Conservation (phyloP, 2,113 vertebrate species). For the Micromys minutus region DNA sequence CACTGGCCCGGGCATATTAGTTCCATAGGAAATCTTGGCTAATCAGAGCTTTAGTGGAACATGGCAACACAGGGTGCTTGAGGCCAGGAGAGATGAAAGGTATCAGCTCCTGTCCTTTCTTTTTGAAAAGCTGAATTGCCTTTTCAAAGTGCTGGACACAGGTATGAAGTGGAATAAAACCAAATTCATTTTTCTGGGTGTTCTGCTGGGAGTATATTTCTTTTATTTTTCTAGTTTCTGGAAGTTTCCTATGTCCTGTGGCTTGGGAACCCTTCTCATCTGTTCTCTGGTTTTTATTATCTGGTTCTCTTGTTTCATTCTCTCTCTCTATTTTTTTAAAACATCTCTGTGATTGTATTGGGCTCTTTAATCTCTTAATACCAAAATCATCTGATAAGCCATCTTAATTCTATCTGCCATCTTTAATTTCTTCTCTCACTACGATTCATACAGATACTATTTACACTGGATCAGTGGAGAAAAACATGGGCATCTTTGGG, state of each 20-base stretch:
- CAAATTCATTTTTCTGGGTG: background rate
- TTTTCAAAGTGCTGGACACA: background rate
- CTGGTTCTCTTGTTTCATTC: background rate
- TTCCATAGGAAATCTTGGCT: slow-evolving; percentile 59
- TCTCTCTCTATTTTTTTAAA: background rate
- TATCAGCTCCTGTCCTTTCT: background rate
- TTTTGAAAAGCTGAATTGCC: background rate
- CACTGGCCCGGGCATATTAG: slow-evolving; percentile 54
- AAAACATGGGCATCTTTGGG: background rate
- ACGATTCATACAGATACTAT: background rate
- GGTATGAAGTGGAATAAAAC: background rate
- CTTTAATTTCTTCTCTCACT: background rate
- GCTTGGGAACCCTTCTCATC: background rate
- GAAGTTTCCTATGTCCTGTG: background rate
- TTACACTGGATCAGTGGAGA: background rate
- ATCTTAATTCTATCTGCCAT: background rate
- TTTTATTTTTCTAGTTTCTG: background rate
- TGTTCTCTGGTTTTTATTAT: background rate
- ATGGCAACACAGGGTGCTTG: background rate
- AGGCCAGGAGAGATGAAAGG: background rate
- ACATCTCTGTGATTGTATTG: background rate
- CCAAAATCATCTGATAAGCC: background rate
- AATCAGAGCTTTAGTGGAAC: background rate
- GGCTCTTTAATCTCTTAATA: background rate
- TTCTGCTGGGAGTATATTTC: background rate